phyloP scores from a whole-genome alignment of 37 sponge, comb jelly and placozoan species.

The Petrosia ficiformis region DNA sequence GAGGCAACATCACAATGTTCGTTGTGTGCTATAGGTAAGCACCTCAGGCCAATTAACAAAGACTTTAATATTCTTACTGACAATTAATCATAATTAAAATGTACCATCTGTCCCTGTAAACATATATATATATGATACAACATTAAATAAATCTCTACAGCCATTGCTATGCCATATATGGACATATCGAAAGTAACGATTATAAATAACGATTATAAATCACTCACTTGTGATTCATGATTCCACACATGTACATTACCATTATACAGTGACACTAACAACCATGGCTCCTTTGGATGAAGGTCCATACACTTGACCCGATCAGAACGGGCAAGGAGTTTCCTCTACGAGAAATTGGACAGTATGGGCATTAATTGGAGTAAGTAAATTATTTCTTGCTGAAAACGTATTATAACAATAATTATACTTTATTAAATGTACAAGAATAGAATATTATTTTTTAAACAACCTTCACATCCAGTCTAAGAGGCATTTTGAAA shows the following conservation, averaged over 20 bases:
- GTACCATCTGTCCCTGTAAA: no score
- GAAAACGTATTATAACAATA: slow-evolving; percentile 19
- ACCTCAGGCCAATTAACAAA: no score
- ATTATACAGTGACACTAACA: slow-evolving; percentile 93
- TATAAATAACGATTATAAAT: not conserved
- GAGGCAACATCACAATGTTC: no score
- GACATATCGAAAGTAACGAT: not conserved
- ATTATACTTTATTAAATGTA: not conserved
- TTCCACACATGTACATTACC: slow-evolving; percentile 98
- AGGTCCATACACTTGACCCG: slow-evolving; percentile 94
- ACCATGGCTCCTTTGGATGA: slow-evolving; percentile 97
- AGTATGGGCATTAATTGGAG: not conserved
- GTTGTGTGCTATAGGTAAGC: no score
- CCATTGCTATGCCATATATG: not conserved
- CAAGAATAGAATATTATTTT: not conserved
- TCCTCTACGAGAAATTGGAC: slow-evolving; percentile 49
- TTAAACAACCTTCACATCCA: slow-evolving; percentile 75
- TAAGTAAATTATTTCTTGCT: not conserved
- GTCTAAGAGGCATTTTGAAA: slow-evolving; percentile 80
- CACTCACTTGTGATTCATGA: slow-evolving; percentile 84
- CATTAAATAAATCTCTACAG: not conserved
- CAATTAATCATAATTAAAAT: no score
- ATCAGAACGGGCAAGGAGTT: slow-evolving; percentile 93
- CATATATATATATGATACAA: not conserved
- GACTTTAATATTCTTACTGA: not conserved